Conservation (phyloP, 2,113 vertebrate species). For the Puntigrus tetrazona region DNA sequence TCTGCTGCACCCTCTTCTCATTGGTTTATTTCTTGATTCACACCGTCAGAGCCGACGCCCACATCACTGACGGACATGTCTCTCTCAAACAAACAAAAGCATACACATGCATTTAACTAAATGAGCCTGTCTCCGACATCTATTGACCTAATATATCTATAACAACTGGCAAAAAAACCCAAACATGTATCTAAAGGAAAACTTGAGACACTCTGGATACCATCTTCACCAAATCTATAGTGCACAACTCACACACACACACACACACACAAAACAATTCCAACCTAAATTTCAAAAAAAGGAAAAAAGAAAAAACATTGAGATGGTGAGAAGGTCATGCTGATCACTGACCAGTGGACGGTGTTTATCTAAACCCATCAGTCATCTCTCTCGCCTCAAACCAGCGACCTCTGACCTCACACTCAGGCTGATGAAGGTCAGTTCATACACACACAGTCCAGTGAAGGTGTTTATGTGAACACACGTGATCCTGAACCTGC, state of each 20-base stretch:
- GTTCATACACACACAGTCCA: neutral
- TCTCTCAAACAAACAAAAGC: neutral
- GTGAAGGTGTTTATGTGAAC: neutral
- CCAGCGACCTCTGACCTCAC: neutral
- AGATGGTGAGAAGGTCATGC: neutral
- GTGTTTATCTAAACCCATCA: neutral
- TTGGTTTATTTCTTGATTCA: slow-evolving; percentile 1
- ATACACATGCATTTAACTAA: neutral
- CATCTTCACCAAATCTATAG: no score
- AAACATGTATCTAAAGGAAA: neutral
- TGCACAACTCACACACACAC: no score
- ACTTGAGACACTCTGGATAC: neutral
- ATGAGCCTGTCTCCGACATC: neutral
- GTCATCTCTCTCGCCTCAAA: neutral
- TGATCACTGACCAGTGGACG: neutral
- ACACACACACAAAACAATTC: no score
- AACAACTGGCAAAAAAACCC: neutral
- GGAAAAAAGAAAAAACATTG: no score
- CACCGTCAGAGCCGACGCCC: neutral
- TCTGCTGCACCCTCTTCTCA: neutral
- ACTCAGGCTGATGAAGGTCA: neutral
- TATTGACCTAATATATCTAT: neutral
- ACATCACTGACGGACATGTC: neutral
- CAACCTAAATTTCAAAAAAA: no score
- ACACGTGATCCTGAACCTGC: neutral